phyloP scores from a whole-genome alignment of 1,140 invertebrate species.

The Caenorhabditis brenneri region DNA sequence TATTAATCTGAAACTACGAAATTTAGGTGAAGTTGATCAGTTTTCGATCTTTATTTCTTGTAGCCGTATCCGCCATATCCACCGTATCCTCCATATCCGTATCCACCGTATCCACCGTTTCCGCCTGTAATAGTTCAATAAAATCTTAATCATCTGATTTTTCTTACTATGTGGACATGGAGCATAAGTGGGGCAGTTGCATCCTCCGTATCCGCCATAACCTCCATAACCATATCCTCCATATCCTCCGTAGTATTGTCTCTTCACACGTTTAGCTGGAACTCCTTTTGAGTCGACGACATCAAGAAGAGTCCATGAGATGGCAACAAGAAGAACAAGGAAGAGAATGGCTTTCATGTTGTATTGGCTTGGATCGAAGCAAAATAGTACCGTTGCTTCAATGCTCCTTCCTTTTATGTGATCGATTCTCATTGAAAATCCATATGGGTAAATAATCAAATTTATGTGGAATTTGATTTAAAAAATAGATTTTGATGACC shows the following conservation, averaged over 20 bases:
- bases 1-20: slow-evolving; percentile 23
- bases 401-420: background rate
- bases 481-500: slow-evolving; percentile 7
- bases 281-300: slow-evolving; percentile 30
- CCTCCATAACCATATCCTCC: background rate
- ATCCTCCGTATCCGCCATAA: slow-evolving; percentile 20
- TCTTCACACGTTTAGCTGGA: slow-evolving; percentile 27
- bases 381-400: background rate
- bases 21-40: background rate
- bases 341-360: slow-evolving; percentile 30
- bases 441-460: background rate
- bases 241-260: slow-evolving; percentile 26
- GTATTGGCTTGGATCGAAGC: background rate
- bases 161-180: slow-evolving; percentile 6
- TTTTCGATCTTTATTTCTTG: slow-evolving; percentile 19
- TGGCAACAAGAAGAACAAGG: slow-evolving; percentile 23
- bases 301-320: slow-evolving; percentile 33
- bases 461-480: background rate
- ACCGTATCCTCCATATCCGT: too few species aligned
- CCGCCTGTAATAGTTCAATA: background rate
- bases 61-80: slow-evolving; percentile 24
- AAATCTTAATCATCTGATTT: background rate
- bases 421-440: background rate
- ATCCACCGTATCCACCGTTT: background rate
- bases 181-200: slow-evolving; percentile 27